Base-by-base conservation (phyloP, 1,140 invertebrate genomes). In the Trigoniulus corallinus region DNA sequence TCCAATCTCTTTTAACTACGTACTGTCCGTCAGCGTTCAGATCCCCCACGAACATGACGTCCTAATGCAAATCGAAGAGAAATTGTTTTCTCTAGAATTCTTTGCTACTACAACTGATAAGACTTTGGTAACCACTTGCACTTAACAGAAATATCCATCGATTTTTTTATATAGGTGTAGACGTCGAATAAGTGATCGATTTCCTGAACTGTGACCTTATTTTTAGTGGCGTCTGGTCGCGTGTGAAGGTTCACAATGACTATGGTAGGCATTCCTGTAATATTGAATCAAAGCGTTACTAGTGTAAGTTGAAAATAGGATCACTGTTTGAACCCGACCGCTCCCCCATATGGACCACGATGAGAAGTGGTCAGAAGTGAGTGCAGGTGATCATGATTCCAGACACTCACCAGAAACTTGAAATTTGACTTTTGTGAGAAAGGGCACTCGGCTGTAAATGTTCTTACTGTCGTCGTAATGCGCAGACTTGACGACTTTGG, bases 11-110 rank as follows among this genome's bases (percentile, higher is more conserved):
- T 34, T 52, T 27, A 1, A 44, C 44, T n/a, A 68, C 57, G 54
- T 67, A 67, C 3, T 37, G 40, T 53, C 66, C 67, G 52, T 61
- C 67, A 23, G 64, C 64, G 52, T 68, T 67, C 29, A 68, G 61
- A 53, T 68, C 67, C 3, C 67, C 66, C 1, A 59, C 57, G n/a
- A 68, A 56, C 7, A 68, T 55, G n/a, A 64, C 55, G 51, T 67
- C 57, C 64, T 65, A 45, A 25, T 22, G 27, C 54, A n/a, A n/a
- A n/a, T n/a, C 29, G 7, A 34, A 15, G 29, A 34, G 15, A 34
- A 34, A 7, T 34, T 7, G 29, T 34, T 34, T 7, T 15, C 15
- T 34, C 15, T 34, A 34, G 15, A 15, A 34, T 34, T 34, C n/a
- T n/a, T 34, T 34, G 15, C 29, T 34, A 34, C n/a, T n/a, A n/a